Base-by-base conservation (phyloP, 2,888 invertebrate species). In the Spialia ferax region DNA sequence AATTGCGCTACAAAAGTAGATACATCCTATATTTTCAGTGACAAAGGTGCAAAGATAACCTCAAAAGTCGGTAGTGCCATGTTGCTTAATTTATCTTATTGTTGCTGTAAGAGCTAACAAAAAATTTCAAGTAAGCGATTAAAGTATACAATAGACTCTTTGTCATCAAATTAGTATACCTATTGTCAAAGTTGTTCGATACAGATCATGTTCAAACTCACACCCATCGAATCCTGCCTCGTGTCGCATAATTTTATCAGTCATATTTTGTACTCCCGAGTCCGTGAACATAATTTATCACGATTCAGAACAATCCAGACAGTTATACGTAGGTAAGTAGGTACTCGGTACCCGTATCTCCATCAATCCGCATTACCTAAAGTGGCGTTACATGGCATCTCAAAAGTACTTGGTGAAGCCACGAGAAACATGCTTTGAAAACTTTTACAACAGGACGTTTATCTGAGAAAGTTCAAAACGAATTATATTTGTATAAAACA, bases 11-110 rank as follows among this genome's bases (percentile, higher is more conserved):
- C 10, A 7, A 38, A 13, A 13, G 13, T 38, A 13, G 1, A 13
- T 13, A 38, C 13, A 38, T 2, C 35, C 35, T 38, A 13, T 35
- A 35, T 42, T 42, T 15, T 42, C 42, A 42, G 15, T 42, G 42
- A 7, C 11, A 15, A 42, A 6, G 42, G 42, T 42, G 15, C 5
- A 5, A 38, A 38, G 35, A 38, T 38, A 38, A 38, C 35, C 35
- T 38, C 35, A 32, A 8, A 32, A 8, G 7, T 32, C 32, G 13
- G 13, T 38, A 13, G 42, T 6, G 15, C 42, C 42, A 42, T 15
- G 42, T 42, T 42, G 42, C 42, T 5, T 42, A 42, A 42, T 15
- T 42, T 42, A 42, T 42, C 42, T 42, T 6, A 42, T 42, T 42
- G 42, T 42, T 42, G 42, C 15, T 42, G 42, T 42, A 42, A 15